Evolutionary conservation across 2,888 invertebrate species (phyloP), one percentile per base, ranked within the genome.

Genomic region (Tubulanus polymorphus): DNA sequence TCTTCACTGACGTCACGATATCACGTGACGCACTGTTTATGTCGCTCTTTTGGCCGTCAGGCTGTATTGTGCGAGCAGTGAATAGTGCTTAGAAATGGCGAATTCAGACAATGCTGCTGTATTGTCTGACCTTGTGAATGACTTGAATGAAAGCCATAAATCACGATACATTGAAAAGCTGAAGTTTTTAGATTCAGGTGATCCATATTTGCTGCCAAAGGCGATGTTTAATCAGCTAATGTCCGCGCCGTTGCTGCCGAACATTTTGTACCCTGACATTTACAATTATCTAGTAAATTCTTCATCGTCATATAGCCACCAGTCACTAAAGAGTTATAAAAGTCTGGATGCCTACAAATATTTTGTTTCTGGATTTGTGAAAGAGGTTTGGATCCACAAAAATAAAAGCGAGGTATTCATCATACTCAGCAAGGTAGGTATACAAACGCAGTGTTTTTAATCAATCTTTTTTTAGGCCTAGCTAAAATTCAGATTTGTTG

Each of bases 291-390:
- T 41, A 3, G 41, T 41, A 8, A 18, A 20, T 18, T 8, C 41
- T 3, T 15, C 41, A 18, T 20, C 18, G 20, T 23, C 41, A 41
- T 41, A 41, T 23, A 41, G 41, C 15, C 20, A 18, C 23, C 6
- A 41, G 41, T 18, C 18, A 41, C 18, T 41, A 23, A 18, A 23
- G 18, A 23, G 20, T 3, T 41, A 41, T 15, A 62, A 62, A 35
- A 48, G 51, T 10, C 27, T 62, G 12, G 58, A 56, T 10, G 58
- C 60, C 1, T 58, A 60, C 46, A 62, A 62, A 20, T 57, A 62
- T 46, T 58, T 62, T 48, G 55, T 58, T 10, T 37, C n/a, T 37
- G 62, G 62, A 10, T 62, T 56, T 54, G 62, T 62, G 3, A 30
- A 57, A 27, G 59, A 62, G 6, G 35, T 52, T 5, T 10, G 15